Percentiles rank a stretch among this genome's conserved stretches.
phyloP scores from a whole-genome alignment of 2,888 invertebrate genomes.

The Dyspetes luteomarginatus region DNA sequence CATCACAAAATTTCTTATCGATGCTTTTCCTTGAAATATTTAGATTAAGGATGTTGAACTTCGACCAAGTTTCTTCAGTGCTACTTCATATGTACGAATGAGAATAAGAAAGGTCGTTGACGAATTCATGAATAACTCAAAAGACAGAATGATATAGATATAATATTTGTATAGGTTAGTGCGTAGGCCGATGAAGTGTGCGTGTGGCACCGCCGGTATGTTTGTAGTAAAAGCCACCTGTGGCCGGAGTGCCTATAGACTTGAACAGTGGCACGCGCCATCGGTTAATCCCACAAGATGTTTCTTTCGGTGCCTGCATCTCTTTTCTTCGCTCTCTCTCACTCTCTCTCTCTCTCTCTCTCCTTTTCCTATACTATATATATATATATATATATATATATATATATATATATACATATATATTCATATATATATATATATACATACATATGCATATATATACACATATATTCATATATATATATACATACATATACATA shows the following conservation, averaged over 20 bases:
- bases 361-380: constrained; percentile 29
- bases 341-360: constrained; percentile 23
- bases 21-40: not conserved
- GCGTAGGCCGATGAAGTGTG: constrained; percentile 63
- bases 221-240: constrained; percentile 78
- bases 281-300: constrained; percentile 75
- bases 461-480: not conserved
- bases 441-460: not conserved
- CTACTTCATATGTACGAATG: not conserved
- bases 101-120: constrained; percentile 15
- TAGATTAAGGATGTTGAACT: constrained; percentile 24
- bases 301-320: constrained; percentile 69
- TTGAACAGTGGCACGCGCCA: constrained; percentile 78
- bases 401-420: not conserved
- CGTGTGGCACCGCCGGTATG: constrained; percentile 67
- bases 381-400: not conserved
- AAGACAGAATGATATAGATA: constrained; percentile 44
- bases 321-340: constrained; percentile 26
- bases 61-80: constrained; percentile 15
- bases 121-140: constrained; percentile 59
- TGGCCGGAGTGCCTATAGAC: constrained; percentile 64
- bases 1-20: not conserved
- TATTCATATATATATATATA: not conserved
- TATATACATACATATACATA: not conserved
- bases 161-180: constrained; percentile 6